Base-by-base conservation (phyloP, 2,113 vertebrate genomes). In the Eurystomus gularis region DNA sequence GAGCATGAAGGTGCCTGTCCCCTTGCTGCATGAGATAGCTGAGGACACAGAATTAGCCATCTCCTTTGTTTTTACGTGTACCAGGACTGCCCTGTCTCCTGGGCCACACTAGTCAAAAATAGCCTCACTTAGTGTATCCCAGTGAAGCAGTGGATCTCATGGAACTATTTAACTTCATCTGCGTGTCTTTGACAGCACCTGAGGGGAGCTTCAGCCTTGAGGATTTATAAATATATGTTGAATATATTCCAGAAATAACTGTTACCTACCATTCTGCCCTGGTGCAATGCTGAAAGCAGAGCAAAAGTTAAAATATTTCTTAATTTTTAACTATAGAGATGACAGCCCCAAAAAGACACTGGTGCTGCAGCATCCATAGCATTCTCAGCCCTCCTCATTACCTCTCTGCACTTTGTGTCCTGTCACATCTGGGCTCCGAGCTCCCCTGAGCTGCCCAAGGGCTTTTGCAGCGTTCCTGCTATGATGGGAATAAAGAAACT, bases 201-300 rank as follows among this genome's bases (percentile, higher is more conserved):
- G 81, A 86, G 88, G 92, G 81, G 54, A 94, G 46, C 73, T 94
- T 69, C 81, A 80, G 25, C 65, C 0, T 1, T 3, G 17, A 79
- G 75, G 31, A 52, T 87, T 80, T 76, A 39, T 76, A 86, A 92
- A 48, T 60, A 28, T 1, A 9, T 15, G 11, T 64, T n/a, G 25
- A 33, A 10, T 5, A 7, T 54, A 64, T 86, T 94, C 70, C 46
- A 91, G 91, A 94, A 96, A 94, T 88, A 94, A 61, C 49, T 40
- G 11, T 14, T 90, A 61, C 11, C 73, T 58, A 9, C 37, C 31
- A 10, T 37, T 65, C 48, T 17, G 4, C 72, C 55, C 10, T 5
- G 14, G 11, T 42, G 35, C 31, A 60, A 3, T 23, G n/a, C 24
- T 80, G 82, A 51, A 91, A 90, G 64, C 29, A 3, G n/a, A 88